A percentile compares a stretch with the other conserved stretches of the same genome.
Conservation (phyloP, 2,113 vertebrate genomes). For the Typhlomys cinereus region DNA sequence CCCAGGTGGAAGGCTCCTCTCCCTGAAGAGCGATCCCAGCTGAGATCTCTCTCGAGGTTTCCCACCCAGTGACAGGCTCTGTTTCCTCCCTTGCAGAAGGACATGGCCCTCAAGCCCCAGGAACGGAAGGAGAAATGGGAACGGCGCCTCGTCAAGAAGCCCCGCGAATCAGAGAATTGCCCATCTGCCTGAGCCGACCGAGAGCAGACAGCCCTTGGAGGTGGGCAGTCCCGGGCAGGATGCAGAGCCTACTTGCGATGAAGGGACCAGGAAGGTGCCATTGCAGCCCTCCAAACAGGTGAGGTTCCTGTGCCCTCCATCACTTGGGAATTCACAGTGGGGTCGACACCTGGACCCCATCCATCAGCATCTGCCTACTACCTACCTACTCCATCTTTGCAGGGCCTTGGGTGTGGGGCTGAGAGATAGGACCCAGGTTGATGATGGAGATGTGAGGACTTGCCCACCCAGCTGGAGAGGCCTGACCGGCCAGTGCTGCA, state of each 20-base stretch:
- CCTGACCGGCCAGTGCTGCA: background rate
- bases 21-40: background rate
- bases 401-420: background rate
- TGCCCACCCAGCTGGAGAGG: background rate
- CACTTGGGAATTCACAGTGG: background rate
- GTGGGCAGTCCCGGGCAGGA: conserved; percentile 88
- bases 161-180: conserved; percentile 91
- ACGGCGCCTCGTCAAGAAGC: conserved; percentile 88
- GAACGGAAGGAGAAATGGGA: conserved; percentile 93
- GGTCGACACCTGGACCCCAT: conserved; percentile 51
- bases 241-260: conserved; percentile 91
- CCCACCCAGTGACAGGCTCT: background rate
- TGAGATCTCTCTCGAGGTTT: background rate
- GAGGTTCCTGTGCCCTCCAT: conserved; percentile 61
- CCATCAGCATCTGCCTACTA: background rate
- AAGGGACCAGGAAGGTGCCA: conserved; percentile 93
- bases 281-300: conserved; percentile 95
- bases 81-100: conserved; percentile 86
- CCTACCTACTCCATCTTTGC: background rate
- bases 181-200: conserved; percentile 90
- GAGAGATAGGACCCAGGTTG: background rate
- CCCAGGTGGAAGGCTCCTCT: background rate
- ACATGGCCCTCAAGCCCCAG: conserved; percentile 91
- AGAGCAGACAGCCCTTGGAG: conserved; percentile 92
- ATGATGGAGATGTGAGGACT: background rate